Evolutionary conservation across 2,888 invertebrate genomes (phyloP), one percentile per base, ranked within the genome.

Genomic region (Tinea pellionella): DNA sequence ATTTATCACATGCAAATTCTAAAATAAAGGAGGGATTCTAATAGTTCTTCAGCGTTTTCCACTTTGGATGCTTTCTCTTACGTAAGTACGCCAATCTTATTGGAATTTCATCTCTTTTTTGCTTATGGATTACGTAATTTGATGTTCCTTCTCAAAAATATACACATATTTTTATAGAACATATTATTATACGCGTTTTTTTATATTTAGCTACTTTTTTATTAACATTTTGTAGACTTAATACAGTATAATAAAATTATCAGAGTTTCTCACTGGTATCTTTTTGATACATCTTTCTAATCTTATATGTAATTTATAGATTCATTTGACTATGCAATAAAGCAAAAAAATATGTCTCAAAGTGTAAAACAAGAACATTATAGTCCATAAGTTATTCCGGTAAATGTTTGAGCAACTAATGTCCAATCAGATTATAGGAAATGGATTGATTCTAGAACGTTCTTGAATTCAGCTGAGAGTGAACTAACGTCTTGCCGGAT

Each of bases 1-100:
- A 47, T 47, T 47, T 47, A 47, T 47, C 47, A 47, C 47, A 47
- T 47, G 47, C n/a, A 47, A 47, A 47, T 47, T 47, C 13, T 47
- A n/a, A 47, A n/a, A 13, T 47, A 47, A 47, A 47, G 2, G 8
- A 37, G 37, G 16, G 13, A 47, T 16, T 47, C 47, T 9, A 47
- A 37, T 37, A 37, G 37, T 37, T 37, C 37, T 37, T n/a, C 37
- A 37, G n/a, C 37, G 37, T 9, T 9, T 47, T 15, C n/a, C 47
- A 15, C 47, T 41, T 41, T 13, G 41, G 41, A 8, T 41, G 41
- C 16, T n/a, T 8, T 15, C 47, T 47, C 47, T 16, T 47, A 47
- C n/a, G 13, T 47, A 15, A 47, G 47, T 15, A 47, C 16, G 12
- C 13, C 1, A 47, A 47, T 47, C 47, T 47, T 16, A 15, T n/a